Base-by-base conservation (phyloP, 2,888 invertebrate species). In the Digitonthophagus gazella region DNA sequence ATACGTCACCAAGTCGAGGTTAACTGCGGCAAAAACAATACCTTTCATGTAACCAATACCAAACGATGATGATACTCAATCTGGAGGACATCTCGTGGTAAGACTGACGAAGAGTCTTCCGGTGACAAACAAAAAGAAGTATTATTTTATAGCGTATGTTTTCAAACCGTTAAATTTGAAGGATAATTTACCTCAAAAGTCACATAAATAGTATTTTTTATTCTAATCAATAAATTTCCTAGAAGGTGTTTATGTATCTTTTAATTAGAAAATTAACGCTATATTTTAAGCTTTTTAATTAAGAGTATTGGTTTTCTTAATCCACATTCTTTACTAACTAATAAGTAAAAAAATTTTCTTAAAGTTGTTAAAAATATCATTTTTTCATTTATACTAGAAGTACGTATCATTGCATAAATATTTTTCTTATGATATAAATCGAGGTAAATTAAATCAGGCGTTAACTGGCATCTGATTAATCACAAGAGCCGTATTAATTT, bases 1-100 rank as follows among this genome's bases (percentile, higher is more conserved):
- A 69, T 66, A 55, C 66, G 68, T 69, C 68, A 66, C 55, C 65
- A 65, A 58, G 61, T 55, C 65, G 66, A 69, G 68, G 68, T 69
- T 69, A 66, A 65, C 28, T 66, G 15, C 14, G 54, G 58, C 61
- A 54, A 65, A 18, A 61, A 61, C 61, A 61, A 61, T 20, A 61
- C 61, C 61, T 61, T 61, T 61, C 61, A 61, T 20, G 61, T 20
- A 44, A 61, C 61, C 18, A 61, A 19, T n/a, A 16, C 61, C 18
- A 61, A 44, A 44, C 28, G 28, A 11, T 11, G 28, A 44, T 44
- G 28, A 11, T 44, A 44, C 28, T 44, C 11, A 44, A 44, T 44
- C 28, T 44, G 28, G 28, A 61, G 61, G 19, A 61, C 61, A 20
- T 16, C 61, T 61, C 20, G 61, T 18, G 61, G 61, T 61, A 19